These are phyloP conservation scores for Callospermophilus lateralis DNA, from an alignment of 2,113 vertebrate genomes.

Conservation along the genomic window DNA sequence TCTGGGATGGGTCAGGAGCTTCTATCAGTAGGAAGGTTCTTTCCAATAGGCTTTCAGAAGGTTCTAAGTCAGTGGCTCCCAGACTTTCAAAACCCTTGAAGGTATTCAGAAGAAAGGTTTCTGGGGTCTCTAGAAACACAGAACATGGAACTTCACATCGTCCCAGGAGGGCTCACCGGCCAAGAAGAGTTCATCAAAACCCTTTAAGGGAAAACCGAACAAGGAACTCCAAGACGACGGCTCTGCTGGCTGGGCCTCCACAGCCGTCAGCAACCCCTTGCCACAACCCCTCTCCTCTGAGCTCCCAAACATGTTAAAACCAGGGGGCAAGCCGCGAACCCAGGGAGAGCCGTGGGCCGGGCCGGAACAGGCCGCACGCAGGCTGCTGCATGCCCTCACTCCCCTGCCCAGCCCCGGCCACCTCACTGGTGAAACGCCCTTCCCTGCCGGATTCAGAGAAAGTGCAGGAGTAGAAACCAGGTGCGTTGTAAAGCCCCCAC, in stretches of 20 bases:
- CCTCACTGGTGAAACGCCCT: neutral
- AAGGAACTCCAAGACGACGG: neutral
- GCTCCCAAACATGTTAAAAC: neutral
- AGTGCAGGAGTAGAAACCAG: neutral
- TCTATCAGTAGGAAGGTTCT: neutral
- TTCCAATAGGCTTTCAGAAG: neutral
- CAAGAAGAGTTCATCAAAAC: neutral
- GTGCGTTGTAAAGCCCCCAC: neutral
- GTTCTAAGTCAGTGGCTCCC: neutral
- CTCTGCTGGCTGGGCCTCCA: neutral
- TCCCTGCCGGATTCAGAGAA: neutral
- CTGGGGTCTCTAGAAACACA: neutral
- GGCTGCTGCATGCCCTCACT: neutral
- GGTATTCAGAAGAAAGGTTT: neutral
- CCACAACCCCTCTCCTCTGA: neutral
- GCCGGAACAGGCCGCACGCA: neutral
- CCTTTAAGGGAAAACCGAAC: neutral
- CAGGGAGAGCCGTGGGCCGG: neutral
- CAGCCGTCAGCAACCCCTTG: rapidly evolving
- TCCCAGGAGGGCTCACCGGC: neutral
- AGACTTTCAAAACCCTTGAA: neutral
- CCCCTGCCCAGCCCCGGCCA: neutral
- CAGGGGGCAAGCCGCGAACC: neutral
- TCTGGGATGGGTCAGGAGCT: too few species aligned
- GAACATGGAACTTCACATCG: neutral